Percentiles rank a stretch among this genome's conserved stretches.
These are phyloP conservation scores for Callionymus lyra DNA, from an alignment of 2,113 vertebrate species.

Conservation along the genomic window DNA sequence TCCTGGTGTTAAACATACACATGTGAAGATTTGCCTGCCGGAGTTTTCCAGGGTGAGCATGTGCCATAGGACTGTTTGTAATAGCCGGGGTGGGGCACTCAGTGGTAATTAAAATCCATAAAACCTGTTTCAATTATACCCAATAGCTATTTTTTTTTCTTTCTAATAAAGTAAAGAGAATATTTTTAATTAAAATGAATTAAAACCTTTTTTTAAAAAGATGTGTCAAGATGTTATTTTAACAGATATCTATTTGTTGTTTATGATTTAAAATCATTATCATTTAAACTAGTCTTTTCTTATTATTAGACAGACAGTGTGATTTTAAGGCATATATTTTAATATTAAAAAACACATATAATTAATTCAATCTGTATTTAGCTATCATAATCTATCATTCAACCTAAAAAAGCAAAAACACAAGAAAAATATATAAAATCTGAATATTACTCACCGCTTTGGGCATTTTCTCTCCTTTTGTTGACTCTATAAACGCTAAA, in stretches of 20 bases:
- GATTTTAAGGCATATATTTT: conserved; percentile 1
- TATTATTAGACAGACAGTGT: not conserved
- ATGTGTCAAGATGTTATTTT: too few relatives aligned
- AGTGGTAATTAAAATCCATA: too few relatives aligned
- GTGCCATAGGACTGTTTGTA: conserved; percentile 14
- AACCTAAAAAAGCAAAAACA: not conserved
- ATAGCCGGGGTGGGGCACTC: conserved; percentile 34
- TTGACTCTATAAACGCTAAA: conserved; percentile 17
- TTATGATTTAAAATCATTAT: not conserved
- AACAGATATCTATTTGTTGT: not conserved
- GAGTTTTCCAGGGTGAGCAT: conserved; percentile 21
- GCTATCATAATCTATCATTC: not conserved
- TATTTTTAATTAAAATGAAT: too few relatives aligned
- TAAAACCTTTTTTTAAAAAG: too few relatives aligned
- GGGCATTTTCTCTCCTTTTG: conserved; percentile 67
- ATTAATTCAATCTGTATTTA: too few relatives aligned
- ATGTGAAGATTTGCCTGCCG: not conserved
- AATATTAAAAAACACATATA: too few relatives aligned
- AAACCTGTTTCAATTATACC: too few relatives aligned
- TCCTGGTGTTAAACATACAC: not conserved
- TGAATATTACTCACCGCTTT: conserved; percentile 72
- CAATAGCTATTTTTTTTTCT: too few relatives aligned
- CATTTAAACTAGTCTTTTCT: not conserved
- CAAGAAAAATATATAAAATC: not conserved
- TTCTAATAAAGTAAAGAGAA: too few relatives aligned